phyloP scores from a whole-genome alignment of 2,888 invertebrate genomes.

The Allacma fusca region DNA sequence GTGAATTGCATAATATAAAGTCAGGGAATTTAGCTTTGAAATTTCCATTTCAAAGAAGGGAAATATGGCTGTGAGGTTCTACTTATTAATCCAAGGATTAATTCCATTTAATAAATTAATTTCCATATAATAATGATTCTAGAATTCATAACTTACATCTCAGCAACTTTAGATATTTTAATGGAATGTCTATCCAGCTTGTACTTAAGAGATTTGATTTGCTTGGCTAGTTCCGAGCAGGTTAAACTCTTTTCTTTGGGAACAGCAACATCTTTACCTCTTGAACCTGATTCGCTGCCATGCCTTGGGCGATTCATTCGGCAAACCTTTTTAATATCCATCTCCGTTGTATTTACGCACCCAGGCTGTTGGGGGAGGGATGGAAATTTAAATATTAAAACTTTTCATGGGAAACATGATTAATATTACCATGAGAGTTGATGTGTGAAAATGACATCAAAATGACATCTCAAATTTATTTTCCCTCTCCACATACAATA shows the following conservation, averaged over 20 bases:
- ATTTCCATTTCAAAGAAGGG: no score
- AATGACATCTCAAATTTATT: no score
- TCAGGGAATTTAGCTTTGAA: neutral
- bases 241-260: slow-evolving; percentile 63
- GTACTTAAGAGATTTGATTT: slow-evolving; percentile 67
- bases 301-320: slow-evolving; percentile 66
- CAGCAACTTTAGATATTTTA: slow-evolving; percentile 91
- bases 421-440: no score
- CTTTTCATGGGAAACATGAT: no score
- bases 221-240: slow-evolving; percentile 66
- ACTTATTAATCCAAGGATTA: no score
- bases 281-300: slow-evolving; percentile 54
- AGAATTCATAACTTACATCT: slow-evolving; percentile 77
- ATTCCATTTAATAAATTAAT: neutral
- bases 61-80: no score
- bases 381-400: neutral
- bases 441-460: no score
- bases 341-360: slow-evolving; percentile 97
- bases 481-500: no score
- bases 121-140: neutral
- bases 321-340: slow-evolving; percentile 96
- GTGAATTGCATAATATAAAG: slow-evolving; percentile 54
- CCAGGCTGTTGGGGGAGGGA: slow-evolving; percentile 77
- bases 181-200: slow-evolving; percentile 83
- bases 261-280: slow-evolving; percentile 61